Conservation (phyloP, 64 coral and sea anemone genomes). For the Acropora yongei region DNA sequence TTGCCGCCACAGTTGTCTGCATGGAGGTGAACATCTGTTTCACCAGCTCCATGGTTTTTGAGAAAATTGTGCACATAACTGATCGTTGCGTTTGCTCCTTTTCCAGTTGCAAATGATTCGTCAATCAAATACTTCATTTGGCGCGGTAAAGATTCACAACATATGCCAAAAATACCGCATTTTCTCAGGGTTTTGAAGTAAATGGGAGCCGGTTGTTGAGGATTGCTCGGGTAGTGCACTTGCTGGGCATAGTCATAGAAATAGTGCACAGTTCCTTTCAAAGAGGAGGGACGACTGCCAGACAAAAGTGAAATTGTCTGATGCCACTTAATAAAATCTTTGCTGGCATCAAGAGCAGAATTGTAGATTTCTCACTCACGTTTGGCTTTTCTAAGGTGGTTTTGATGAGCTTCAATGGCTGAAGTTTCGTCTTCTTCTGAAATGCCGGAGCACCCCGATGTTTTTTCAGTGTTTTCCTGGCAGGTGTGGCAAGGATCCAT, state of each 20-base stretch:
- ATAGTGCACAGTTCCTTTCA: neutral
- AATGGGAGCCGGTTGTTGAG: neutral
- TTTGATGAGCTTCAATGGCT: neutral
- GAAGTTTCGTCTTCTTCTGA: neutral
- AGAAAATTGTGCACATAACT: too few species aligned
- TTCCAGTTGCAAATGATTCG: too few species aligned
- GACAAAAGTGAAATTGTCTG: neutral
- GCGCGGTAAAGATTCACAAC: too few species aligned
- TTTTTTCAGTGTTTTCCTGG: neutral
- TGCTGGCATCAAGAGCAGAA: too few species aligned
- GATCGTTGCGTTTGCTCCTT: too few species aligned
- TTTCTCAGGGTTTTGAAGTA: neutral
- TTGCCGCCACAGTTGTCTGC: too few species aligned
- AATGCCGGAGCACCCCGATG: neutral
- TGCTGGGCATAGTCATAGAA: too few species aligned
- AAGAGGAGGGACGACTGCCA: neutral
- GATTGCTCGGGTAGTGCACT: neutral
- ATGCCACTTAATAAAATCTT: neutral
- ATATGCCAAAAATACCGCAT: neutral
- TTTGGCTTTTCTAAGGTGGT: conserved; percentile 10
- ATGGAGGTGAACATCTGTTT: too few species aligned
- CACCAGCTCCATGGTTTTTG: too few species aligned
- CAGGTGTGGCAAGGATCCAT: too few species aligned
- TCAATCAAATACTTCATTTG: too few species aligned
- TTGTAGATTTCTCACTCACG: neutral